These are phyloP conservation scores for Cylindroiulus punctatus DNA, from an alignment of 2,888 invertebrate genomes.

Conservation along the genomic window DNA sequence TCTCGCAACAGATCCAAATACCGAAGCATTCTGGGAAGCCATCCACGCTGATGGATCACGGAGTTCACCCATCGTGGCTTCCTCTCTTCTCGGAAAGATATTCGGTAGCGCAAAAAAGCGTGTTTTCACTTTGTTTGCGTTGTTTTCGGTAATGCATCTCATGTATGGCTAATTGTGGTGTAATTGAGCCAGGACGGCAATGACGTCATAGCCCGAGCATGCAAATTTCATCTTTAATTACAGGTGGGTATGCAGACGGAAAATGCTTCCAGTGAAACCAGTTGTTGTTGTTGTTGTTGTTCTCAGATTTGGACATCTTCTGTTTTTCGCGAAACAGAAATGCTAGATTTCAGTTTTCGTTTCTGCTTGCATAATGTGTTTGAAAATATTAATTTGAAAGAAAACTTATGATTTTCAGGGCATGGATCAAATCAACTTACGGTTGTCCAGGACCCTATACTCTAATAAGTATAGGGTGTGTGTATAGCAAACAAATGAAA, in stretches of 20 bases:
- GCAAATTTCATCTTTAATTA: not conserved
- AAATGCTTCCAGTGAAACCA: not conserved
- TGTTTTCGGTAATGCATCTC: not conserved
- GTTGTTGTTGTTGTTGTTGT: no score
- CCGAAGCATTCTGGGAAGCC: conserved; percentile 1
- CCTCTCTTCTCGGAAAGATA: not conserved
- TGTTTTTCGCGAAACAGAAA: not conserved
- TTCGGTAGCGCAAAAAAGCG: not conserved
- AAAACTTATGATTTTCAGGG: no score
- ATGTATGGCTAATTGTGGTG: not conserved
- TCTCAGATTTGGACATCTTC: not conserved
- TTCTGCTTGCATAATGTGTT: no score
- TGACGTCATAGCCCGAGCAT: conserved; percentile 1
- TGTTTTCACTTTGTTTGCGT: not conserved
- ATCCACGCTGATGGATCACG: not conserved
- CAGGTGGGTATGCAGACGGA: not conserved
- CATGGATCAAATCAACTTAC: no score
- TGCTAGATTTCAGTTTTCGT: no score
- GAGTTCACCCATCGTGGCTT: not conserved
- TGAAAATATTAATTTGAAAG: no score
- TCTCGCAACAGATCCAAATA: conserved; percentile 11
- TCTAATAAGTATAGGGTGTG: no score
- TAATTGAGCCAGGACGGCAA: not conserved
- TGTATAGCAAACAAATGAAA: no score
- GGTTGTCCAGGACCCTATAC: no score